Evolutionary conservation across 1,140 invertebrate genomes (phyloP), one percentile per base, ranked within the genome.

Genomic region (Ladona fulva): DNA sequence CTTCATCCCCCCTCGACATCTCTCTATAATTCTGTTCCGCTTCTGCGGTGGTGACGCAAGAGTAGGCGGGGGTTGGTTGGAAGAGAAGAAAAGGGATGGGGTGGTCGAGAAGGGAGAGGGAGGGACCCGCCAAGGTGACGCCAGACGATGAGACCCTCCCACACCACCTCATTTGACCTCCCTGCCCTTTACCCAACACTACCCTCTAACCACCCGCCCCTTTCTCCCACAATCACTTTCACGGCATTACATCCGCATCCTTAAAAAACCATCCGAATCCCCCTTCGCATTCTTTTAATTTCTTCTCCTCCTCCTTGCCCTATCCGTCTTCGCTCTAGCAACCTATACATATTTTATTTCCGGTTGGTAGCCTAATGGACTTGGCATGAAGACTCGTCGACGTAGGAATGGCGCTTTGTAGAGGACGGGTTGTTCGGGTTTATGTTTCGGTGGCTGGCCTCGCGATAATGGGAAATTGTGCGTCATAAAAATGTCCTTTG

Each of bases 81-180:
- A 52, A 19, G 19, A 19, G 44, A 19, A 52, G 19, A 52, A 11
- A 19, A 19, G 10, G 44, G 12, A 12, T 66, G 12, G 52, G 52
- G n/a, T 22, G 52, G 52, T 66, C 10, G 19, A 19, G 10, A 11
- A 11, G 10, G 19, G 44, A 19, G 52, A 12, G 52, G 12, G 52
- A 66, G 52, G 52, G 3, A 66, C 52, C n/a, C 52, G 52, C 52
- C 52, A 66, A 66, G 52, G 52, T 66, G 52, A 66, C 52, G 52
- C 52, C 52, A 66, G 52, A 22, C 44, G 44, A 52, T 52, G 44
- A 52, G 44, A 52, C 44, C 44, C 10, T 52, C 44, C 44, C 44
- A 52, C 44, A 52, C 52, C 52, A 66, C 52, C 52, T 66, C 52
- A 66, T 66, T 66, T 66, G 52, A 66, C 52, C 52, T 66, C 52